Evolutionary conservation across 2,797 vertebrate species (phyloP).

Genomic region (Pygocentrus nattereri): DNA sequence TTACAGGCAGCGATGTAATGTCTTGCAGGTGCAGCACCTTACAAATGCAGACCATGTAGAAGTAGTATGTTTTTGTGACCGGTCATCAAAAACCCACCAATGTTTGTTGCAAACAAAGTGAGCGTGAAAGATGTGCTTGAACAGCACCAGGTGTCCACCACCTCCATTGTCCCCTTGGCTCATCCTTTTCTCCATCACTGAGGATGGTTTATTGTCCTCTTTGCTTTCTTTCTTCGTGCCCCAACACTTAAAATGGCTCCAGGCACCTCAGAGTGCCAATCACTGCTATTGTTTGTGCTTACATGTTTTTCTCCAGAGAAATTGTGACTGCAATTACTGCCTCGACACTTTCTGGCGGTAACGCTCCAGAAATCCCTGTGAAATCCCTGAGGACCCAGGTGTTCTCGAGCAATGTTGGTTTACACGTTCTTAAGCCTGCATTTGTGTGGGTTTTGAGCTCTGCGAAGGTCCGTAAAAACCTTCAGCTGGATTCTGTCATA

Average conservation of each 20-base stretch:
- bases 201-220: slow-evolving; percentile 19
- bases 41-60: slow-evolving; percentile 16
- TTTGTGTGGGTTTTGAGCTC: slow-evolving; percentile 23
- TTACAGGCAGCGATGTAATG: slow-evolving; percentile 1
- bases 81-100: slow-evolving; percentile 46
- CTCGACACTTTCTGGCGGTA: slow-evolving; percentile 43
- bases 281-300: slow-evolving; percentile 54
- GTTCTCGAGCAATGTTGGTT: slow-evolving; percentile 31
- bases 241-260: slow-evolving; percentile 37
- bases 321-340: slow-evolving; percentile 56
- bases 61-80: slow-evolving; percentile 39
- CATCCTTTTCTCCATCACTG: slow-evolving; percentile 23
- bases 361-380: slow-evolving; percentile 50
- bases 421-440: slow-evolving; percentile 39
- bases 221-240: slow-evolving; percentile 23
- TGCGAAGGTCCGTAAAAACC: slow-evolving; percentile 10
- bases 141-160: slow-evolving; percentile 53
- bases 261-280: slow-evolving; percentile 51
- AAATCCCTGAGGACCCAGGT: slow-evolving; percentile 47
- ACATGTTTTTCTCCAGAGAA: slow-evolving; percentile 48
- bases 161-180: slow-evolving; percentile 39
- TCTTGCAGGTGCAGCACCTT: slow-evolving; percentile 33
- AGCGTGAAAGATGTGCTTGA: slow-evolving; percentile 43
- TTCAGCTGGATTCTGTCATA: slow-evolving; percentile 18
- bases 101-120: slow-evolving; percentile 36